These are phyloP conservation scores for Dugesia japonica DNA, from an alignment of 2,888 invertebrate genomes.

Conservation along the genomic window DNA sequence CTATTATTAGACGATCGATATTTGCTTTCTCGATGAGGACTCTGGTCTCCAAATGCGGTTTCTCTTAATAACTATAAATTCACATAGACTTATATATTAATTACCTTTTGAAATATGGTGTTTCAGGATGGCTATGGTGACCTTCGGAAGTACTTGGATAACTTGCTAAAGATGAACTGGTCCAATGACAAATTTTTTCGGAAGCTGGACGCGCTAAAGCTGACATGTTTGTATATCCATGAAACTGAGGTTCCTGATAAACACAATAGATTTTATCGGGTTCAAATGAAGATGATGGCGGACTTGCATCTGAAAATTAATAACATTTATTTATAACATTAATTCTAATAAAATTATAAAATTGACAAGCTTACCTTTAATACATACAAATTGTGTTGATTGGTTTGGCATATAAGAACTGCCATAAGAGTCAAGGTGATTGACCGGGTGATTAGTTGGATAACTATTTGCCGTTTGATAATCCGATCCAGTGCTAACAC, in stretches of 20 bases:
- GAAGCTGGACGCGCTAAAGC: neutral
- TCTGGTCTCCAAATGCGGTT: neutral
- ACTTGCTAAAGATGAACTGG: neutral
- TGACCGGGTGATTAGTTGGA: neutral
- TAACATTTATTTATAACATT: no score
- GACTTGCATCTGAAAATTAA: neutral
- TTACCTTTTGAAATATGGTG: neutral
- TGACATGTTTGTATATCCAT: neutral
- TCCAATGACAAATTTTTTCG: slow-evolving; percentile 7
- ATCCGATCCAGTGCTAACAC: neutral
- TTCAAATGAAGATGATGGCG: neutral
- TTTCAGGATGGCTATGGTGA: slow-evolving; percentile 14
- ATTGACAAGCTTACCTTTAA: neutral
- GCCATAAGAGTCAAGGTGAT: neutral
- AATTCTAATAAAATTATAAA: no score
- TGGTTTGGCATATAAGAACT: neutral
- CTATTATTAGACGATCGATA: neutral
- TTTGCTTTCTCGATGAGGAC: neutral
- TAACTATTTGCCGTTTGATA: neutral
- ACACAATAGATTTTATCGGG: slow-evolving; percentile 6
- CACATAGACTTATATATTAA: neutral
- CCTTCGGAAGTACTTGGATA: slow-evolving; percentile 12
- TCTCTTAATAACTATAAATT: neutral
- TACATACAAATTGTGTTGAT: neutral
- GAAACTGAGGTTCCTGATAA: neutral